Conservation (phyloP, 2,888 invertebrate genomes). For the Heliconius hortense region DNA sequence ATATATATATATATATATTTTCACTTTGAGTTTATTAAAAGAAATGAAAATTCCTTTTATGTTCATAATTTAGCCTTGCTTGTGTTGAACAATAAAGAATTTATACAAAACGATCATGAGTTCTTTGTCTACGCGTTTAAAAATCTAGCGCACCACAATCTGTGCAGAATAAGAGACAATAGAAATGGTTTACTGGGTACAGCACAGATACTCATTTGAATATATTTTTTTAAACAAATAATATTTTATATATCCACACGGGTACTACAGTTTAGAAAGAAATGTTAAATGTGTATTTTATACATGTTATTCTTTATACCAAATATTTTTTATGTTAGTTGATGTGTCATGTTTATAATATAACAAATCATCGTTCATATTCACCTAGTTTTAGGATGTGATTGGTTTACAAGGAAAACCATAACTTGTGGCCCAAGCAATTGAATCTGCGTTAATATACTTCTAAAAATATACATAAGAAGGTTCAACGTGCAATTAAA, state of each 20-base stretch:
- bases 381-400: background rate
- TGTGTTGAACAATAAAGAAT: conserved; percentile 37
- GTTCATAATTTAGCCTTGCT: conserved; percentile 21
- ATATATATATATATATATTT: background rate
- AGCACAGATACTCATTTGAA: conserved; percentile 16
- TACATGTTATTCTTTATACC: background rate
- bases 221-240: conserved; percentile 1
- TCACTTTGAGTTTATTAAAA: conserved; percentile 12
- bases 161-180: conserved; percentile 26
- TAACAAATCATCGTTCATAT: background rate
- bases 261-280: background rate
- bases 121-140: conserved; percentile 32
- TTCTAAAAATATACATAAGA: too few species aligned
- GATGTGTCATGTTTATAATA: background rate
- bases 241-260: background rate
- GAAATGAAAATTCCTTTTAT: conserved; percentile 23
- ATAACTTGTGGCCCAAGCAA: background rate
- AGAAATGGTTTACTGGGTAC: conserved; percentile 15
- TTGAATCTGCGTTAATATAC: too few species aligned
- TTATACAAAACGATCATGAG: conserved; percentile 35
- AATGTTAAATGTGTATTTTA: background rate
- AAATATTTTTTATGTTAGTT: background rate
- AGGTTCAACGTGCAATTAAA: too few species aligned
- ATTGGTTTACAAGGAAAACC: background rate
- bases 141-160: conserved; percentile 28